Conservation (phyloP, 2,797 vertebrate species). For the Gymnoscopelus braueri region DNA sequence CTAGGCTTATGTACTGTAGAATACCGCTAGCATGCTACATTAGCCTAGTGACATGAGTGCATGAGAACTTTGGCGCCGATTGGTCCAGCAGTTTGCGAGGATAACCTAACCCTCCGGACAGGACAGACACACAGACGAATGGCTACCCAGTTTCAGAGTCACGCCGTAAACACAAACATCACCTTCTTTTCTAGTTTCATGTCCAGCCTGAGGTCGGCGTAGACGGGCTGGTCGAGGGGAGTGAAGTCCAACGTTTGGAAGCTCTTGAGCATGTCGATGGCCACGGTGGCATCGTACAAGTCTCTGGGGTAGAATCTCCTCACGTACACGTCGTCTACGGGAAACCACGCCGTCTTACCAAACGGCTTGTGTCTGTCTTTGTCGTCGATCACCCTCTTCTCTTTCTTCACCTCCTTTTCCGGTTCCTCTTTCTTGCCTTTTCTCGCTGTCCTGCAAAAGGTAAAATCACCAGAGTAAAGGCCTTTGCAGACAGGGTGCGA, state of each 20-base stretch:
- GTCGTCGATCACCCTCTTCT: constrained; percentile 72
- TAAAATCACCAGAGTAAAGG: background rate
- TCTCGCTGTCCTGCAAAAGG: constrained; percentile 66
- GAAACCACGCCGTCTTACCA: constrained; percentile 77
- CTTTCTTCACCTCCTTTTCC: constrained; percentile 59
- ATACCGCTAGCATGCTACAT: too few relatives aligned
- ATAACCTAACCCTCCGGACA: background rate
- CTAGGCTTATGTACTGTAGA: too few relatives aligned
- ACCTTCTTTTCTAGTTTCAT: constrained; percentile 94
- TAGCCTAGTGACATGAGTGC: too few relatives aligned
- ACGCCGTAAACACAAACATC: constrained; percentile 1
- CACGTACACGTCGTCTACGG: constrained; percentile 91
- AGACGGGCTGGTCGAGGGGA: constrained; percentile 80
- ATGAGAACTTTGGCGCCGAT: too few relatives aligned
- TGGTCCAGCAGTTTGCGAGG: background rate
- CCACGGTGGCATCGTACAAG: constrained; percentile 65
- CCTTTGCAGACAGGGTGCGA: too few relatives aligned
- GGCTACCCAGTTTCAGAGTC: too few relatives aligned
- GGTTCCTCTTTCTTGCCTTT: constrained; percentile 62
- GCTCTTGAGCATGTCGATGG: constrained; percentile 87
- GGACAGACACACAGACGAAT: too few relatives aligned
- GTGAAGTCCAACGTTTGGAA: constrained; percentile 90
- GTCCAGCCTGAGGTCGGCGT: constrained; percentile 86
- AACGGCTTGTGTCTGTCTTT: constrained; percentile 67
- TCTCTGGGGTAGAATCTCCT: constrained; percentile 80